These are phyloP conservation scores for Tachystola acroxantha DNA, from an alignment of 2,888 invertebrate species.

Conservation along the genomic window DNA sequence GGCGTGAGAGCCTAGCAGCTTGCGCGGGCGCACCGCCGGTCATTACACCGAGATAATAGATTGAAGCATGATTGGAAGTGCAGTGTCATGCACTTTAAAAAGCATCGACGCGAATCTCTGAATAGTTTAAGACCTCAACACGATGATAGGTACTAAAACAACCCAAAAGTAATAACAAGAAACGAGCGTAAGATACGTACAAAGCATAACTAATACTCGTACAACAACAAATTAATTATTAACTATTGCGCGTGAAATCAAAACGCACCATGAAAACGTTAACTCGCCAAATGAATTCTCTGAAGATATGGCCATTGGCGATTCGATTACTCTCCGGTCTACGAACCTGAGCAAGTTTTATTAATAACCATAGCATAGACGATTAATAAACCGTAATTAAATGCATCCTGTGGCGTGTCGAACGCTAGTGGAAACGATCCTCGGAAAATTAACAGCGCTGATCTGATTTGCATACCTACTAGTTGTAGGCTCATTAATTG, in stretches of 20 bases:
- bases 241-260: not conserved
- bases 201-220: too few relatives aligned
- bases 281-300: too few relatives aligned
- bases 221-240: too few relatives aligned
- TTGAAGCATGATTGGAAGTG: constrained; percentile 25
- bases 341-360: constrained; percentile 27
- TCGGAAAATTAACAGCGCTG: constrained; percentile 22
- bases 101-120: constrained; percentile 20
- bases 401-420: constrained; percentile 29
- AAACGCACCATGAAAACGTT: not conserved
- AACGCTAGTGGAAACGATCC: constrained; percentile 20
- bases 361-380: constrained; percentile 26
- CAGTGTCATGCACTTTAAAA: constrained; percentile 47
- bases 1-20: constrained; percentile 1
- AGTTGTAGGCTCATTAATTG: constrained; percentile 30
- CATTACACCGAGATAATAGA: constrained; percentile 37
- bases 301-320: not conserved
- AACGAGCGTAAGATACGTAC: too few relatives aligned
- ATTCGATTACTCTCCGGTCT: constrained; percentile 25
- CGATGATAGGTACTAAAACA: not conserved
- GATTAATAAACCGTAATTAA: constrained; percentile 45
- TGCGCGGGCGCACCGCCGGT: constrained; percentile 19
- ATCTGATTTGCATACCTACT: constrained; percentile 38
- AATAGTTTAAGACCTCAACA: constrained; percentile 7
- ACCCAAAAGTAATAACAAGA: not conserved